Evolutionary conservation across 2,113 vertebrate species (phyloP).

Genomic region (Mesitornis unicolor): DNA sequence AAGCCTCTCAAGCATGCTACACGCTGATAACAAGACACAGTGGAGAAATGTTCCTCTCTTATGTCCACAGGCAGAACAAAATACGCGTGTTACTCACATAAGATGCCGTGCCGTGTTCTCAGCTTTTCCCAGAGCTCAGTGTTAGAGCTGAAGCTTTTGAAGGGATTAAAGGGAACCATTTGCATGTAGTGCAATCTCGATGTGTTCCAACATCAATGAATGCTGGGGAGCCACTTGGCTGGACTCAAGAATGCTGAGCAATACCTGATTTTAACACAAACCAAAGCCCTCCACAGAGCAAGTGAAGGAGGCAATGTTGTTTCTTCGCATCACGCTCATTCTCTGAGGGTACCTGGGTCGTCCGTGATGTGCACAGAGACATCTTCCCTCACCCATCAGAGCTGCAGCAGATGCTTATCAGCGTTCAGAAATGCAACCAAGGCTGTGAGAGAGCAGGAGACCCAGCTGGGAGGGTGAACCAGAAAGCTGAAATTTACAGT

Average conservation of each 20-base stretch:
- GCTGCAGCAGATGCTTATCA: neutral
- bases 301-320: neutral
- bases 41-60: neutral
- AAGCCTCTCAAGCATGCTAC: neutral
- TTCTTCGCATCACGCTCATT: neutral
- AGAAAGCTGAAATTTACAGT: neutral
- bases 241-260: neutral
- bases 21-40: neutral
- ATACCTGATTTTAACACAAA: neutral
- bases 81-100: neutral
- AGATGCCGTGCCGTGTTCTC: neutral
- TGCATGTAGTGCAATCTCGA: neutral
- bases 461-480: neutral
- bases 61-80: neutral
- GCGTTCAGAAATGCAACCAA: neutral
- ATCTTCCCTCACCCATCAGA: neutral
- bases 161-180: neutral
- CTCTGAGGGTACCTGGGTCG: neutral
- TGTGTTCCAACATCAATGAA: neutral
- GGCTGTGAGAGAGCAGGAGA: neutral
- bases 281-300: neutral
- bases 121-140: neutral
- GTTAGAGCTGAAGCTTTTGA: neutral
- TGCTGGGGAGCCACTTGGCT: neutral
- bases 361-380: neutral